Conservation (phyloP, 2,113 vertebrate species). For the Myocastor coypus region DNA sequence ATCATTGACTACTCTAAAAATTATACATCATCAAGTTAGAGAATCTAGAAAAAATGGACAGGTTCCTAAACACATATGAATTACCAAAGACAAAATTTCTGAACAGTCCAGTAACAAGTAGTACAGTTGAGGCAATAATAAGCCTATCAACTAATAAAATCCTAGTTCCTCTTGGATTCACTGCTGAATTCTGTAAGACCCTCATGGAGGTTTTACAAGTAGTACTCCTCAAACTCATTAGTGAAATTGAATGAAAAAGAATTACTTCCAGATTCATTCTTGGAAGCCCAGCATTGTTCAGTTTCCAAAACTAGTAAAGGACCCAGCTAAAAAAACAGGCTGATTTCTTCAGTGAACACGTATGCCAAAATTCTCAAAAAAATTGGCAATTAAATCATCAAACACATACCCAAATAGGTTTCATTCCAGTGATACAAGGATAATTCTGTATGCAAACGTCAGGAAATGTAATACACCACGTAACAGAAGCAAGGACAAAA, state of each 20-base stretch:
- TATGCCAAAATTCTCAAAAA: neutral
- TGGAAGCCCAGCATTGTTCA: neutral
- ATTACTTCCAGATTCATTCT: neutral
- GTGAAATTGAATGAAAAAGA: neutral
- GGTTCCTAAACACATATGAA: neutral
- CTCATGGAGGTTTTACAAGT: neutral
- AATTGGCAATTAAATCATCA: neutral
- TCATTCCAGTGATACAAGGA: neutral
- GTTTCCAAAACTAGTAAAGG: neutral
- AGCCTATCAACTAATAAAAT: neutral
- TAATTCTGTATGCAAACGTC: neutral
- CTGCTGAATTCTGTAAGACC: neutral
- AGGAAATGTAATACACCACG: neutral
- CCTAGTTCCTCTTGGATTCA: neutral
- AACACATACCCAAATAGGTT: neutral
- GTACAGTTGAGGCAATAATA: neutral
- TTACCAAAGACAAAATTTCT: neutral
- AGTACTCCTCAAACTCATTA: neutral
- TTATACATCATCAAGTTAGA: neutral
- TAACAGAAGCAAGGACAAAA: neutral
- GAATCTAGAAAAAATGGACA: neutral
- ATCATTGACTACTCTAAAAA: neutral
- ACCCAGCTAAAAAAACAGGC: neutral
- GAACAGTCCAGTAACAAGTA: neutral
- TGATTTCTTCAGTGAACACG: neutral